Evolutionary conservation across 2,797 vertebrate genomes (phyloP).

Genomic region (Tarsius wallacei): DNA sequence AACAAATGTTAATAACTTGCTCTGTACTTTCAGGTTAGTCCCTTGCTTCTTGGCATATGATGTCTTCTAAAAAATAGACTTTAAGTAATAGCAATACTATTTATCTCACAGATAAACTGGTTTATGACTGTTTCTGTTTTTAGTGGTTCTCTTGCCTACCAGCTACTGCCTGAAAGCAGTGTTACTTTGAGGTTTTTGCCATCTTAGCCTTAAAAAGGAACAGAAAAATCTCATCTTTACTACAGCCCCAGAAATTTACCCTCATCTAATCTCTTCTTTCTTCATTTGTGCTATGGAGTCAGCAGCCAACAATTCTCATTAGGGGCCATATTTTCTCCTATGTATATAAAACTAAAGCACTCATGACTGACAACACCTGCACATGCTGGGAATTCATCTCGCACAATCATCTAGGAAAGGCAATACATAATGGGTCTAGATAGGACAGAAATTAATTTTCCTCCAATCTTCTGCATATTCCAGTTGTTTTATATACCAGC

Average conservation of each 20-base stretch:
- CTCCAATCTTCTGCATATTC: conserved; percentile 63
- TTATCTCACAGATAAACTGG: conserved; percentile 44
- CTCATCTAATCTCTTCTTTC: conserved; percentile 46
- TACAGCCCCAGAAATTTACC: background rate
- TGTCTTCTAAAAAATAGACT: background rate
- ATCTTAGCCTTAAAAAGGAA: conserved; percentile 35
- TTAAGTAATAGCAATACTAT: background rate
- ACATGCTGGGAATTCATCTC: conserved; percentile 59
- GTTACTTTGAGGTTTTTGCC: conserved; percentile 40
- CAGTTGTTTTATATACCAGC: background rate
- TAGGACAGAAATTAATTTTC: background rate
- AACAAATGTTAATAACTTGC: conserved; percentile 45
- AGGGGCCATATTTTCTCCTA: conserved; percentile 7
- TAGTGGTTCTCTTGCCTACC: conserved; percentile 38
- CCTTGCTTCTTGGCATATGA: background rate
- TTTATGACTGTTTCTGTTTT: conserved; percentile 37
- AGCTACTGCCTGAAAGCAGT: background rate
- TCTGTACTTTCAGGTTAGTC: conserved; percentile 48
- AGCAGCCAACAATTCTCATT: conserved; percentile 24
- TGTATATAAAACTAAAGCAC: conserved; percentile 52
- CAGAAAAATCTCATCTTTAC: conserved; percentile 21
- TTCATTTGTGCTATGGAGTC: background rate
- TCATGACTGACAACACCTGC: conserved; percentile 76
- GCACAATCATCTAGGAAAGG: background rate
- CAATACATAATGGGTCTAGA: background rate